Conservation (phyloP, 2,888 invertebrate species). For the Notodonta dromedarius region DNA sequence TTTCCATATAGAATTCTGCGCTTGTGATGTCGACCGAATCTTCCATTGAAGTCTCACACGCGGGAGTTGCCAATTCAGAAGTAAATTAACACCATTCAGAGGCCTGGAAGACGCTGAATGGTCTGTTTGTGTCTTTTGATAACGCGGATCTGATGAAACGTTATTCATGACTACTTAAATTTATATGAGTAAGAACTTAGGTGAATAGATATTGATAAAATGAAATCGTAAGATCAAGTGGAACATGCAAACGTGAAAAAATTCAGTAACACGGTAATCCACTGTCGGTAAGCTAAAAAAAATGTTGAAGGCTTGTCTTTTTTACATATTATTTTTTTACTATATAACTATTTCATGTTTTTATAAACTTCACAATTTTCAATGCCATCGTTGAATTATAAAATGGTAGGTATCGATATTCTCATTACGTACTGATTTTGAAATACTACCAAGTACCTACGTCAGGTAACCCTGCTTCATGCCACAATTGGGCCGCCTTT, state of each 20-base stretch:
- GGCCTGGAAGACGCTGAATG: conserved; percentile 49
- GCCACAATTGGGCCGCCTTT: conserved; percentile 67
- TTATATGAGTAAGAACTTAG: neutral
- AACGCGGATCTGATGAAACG: conserved; percentile 20
- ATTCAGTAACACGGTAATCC: no score
- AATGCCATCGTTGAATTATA: no score
- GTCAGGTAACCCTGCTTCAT: conserved; percentile 36
- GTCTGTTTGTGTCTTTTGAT: conserved; percentile 28
- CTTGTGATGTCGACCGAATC: conserved; percentile 65
- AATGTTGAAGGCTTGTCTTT: no score
- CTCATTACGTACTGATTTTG: no score
- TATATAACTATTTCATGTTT: no score
- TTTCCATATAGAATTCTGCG: conserved; percentile 76
- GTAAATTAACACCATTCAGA: conserved; percentile 77
- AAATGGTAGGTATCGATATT: no score
- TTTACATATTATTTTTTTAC: no score
- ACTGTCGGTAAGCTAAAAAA: no score
- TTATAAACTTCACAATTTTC: no score
- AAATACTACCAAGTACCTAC: neutral
- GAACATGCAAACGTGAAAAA: no score
- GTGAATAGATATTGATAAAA: neutral
- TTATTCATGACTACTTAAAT: neutral
- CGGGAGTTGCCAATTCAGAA: conserved; percentile 67
- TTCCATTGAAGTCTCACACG: conserved; percentile 71
- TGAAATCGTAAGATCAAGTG: no score